Percentiles rank a stretch among this genome's conserved stretches.
These are phyloP conservation scores for Agapornis canus DNA, from an alignment of 2,797 vertebrate genomes.

Conservation along the genomic window DNA sequence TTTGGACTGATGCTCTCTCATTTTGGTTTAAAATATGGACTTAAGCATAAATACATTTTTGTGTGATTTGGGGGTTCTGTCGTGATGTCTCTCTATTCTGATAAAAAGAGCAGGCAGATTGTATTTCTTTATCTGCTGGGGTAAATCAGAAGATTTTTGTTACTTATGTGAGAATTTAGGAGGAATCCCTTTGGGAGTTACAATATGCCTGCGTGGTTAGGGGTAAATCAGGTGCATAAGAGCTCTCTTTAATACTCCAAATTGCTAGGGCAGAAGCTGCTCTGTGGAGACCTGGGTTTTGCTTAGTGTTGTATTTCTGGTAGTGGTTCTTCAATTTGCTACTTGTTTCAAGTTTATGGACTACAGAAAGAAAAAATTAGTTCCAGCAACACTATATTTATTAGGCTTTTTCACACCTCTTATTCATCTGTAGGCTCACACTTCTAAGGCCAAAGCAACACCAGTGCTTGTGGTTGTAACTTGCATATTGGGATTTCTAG, in stretches of 20 bases:
- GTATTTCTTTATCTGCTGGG: neutral
- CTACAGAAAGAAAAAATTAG: neutral
- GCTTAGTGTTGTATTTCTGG: neutral
- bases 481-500: neutral
- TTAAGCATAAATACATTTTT: neutral
- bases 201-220: neutral
- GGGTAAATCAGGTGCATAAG: neutral
- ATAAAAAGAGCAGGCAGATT: neutral
- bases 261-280: neutral
- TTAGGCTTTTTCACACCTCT: neutral
- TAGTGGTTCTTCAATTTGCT: neutral
- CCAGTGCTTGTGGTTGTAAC: neutral
- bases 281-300: neutral
- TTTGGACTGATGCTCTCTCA: neutral
- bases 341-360: neutral
- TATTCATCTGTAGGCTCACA: neutral
- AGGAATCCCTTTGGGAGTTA: neutral
- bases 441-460: neutral
- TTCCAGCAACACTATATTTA: rapidly evolving
- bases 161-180: neutral
- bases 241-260: neutral
- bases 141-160: neutral
- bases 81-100: neutral
- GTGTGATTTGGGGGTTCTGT: neutral
- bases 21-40: neutral